phyloP scores from a whole-genome alignment of 1,140 invertebrate species.

The Anastrepha ludens region DNA sequence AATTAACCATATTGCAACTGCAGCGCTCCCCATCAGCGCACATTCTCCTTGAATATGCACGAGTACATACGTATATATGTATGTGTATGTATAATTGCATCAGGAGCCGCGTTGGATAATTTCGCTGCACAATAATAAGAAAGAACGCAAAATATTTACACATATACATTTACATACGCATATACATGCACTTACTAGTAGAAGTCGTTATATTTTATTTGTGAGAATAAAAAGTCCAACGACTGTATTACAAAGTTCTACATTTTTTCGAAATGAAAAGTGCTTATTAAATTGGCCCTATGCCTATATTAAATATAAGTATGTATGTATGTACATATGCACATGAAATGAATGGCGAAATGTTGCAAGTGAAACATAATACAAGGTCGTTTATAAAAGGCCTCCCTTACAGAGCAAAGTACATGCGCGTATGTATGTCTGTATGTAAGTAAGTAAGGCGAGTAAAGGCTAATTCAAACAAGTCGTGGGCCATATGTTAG shows the following conservation, averaged over 20 bases:
- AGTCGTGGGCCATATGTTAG: too few relatives aligned
- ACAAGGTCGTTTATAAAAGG: background rate
- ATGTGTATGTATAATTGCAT: background rate
- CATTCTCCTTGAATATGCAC: background rate
- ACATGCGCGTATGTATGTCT: background rate
- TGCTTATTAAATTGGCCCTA: slow-evolving; percentile 25
- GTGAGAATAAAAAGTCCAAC: background rate
- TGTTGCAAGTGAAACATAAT: background rate
- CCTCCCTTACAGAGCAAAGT: background rate
- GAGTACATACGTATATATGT: background rate
- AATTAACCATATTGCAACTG: background rate
- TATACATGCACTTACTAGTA: background rate
- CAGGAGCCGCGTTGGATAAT: background rate
- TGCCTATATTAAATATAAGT: background rate
- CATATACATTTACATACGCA: background rate
- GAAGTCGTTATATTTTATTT: slow-evolving; percentile 21
- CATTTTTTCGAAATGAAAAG: slow-evolving; percentile 19
- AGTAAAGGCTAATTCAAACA: background rate
- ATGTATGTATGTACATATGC: background rate
- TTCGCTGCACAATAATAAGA: too few relatives aligned
- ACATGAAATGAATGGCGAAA: background rate
- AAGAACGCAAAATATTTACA: background rate
- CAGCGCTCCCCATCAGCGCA: background rate
- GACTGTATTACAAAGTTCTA: background rate
- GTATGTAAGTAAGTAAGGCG: background rate